Evolutionary conservation across 1,140 invertebrate genomes (phyloP), one percentile per base, ranked within the genome.

Genomic region (Bombus difficillimus): DNA sequence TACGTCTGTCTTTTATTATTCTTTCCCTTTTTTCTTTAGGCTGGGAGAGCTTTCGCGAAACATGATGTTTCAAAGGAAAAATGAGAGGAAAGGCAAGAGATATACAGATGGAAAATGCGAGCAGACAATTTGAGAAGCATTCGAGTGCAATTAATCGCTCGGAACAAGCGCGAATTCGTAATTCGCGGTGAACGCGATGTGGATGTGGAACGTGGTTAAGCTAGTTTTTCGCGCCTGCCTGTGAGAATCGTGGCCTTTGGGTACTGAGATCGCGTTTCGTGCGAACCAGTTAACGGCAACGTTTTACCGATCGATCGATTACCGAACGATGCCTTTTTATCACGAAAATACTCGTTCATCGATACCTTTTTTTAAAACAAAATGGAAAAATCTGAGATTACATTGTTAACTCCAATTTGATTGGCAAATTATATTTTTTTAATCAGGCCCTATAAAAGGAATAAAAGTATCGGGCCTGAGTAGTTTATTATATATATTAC

Each of bases 101-200:
- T 5, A 39, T 15, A 37, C 10, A n/a, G 43, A 1, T 13, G 13
- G 10, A 37, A 75, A 47, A 37, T 1, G 4, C 12, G 5, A 3
- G 25, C 12, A 25, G 32, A 32, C 22, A 43, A 74, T 34, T 59
- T n/a, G 6, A 37, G 10, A 43, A 39, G 74, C 57, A 83, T 68
- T 68, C 72, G 57, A 32, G 43, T 53, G 25, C 37, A 2, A 79
- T 79, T 71, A 71, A 79, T 84, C 10, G 74, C 22, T 37, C 12
- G n/a, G 10, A 34, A 77, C 73, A 41, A 77, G 41, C 13, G 43
- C 34, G 74, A 78, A 78, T 83, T 69, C 32, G 81, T 68, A 68
- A 77, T 69, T 76, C n/a, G 62, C 62, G 10, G 53, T 34, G 69
- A 59, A 57, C 32, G 43, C n/a, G 12, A 68, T 5, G n/a, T 57